Evolutionary conservation across 1,140 invertebrate genomes (phyloP).

Genomic region (Piezodorus guildinii): DNA sequence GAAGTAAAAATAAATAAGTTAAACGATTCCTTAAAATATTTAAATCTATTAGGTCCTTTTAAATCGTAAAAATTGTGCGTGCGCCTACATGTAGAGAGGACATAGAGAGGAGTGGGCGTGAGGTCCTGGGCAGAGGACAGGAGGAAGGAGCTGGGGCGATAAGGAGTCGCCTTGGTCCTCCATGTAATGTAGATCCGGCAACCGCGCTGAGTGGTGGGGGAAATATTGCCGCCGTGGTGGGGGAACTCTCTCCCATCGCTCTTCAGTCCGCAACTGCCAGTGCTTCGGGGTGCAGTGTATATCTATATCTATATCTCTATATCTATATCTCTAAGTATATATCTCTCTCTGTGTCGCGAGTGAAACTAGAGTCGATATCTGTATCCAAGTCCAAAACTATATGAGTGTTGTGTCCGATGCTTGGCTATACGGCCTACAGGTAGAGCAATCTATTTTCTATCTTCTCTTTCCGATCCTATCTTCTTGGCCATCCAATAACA

Average conservation of each 20-base stretch:
- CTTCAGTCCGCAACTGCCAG: neutral
- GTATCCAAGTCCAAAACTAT: neutral
- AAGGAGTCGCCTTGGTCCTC: neutral
- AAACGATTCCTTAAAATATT: too few species aligned
- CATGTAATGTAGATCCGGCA: neutral
- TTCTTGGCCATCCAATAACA: neutral
- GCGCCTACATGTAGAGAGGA: too few species aligned
- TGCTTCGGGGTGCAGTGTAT: neutral
- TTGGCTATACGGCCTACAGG: slow-evolving; percentile 26
- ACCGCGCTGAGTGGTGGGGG: too few species aligned
- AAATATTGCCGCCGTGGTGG: too few species aligned
- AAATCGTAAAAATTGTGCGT: too few species aligned
- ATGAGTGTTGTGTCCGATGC: slow-evolving; percentile 26
- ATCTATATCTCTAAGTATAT: too few species aligned
- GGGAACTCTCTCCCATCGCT: neutral
- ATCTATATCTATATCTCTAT: too few species aligned
- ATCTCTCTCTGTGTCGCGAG: neutral
- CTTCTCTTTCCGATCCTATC: slow-evolving; percentile 2
- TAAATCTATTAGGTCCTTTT: too few species aligned
- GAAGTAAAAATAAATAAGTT: too few species aligned
- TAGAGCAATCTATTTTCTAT: slow-evolving; percentile 18
- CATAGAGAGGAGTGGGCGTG: too few species aligned
- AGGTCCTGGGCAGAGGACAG: neutral
- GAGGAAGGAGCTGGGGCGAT: neutral
- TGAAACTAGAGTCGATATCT: neutral